A percentile compares a stretch with the other conserved stretches of the same genome.
These are phyloP conservation scores for Porites australiensis DNA, from an alignment of 64 coral and sea anemone genomes.

Conservation along the genomic window DNA sequence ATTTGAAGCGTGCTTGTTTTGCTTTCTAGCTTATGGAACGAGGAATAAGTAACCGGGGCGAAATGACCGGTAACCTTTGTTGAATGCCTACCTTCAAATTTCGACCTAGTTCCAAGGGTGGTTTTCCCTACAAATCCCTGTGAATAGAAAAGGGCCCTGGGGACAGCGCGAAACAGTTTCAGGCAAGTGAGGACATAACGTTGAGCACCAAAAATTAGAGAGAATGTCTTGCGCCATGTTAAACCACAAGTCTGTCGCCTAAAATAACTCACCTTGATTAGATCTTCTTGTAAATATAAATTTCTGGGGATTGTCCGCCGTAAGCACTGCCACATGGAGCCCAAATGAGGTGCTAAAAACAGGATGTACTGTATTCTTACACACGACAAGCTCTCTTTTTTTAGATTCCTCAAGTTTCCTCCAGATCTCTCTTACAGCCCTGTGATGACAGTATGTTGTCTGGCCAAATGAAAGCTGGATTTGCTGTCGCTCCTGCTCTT, in stretches of 20 bases:
- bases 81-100: too few species aligned
- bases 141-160: too few species aligned
- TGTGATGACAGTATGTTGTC: conserved; percentile 95
- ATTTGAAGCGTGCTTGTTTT: too few species aligned
- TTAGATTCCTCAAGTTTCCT: conserved; percentile 73
- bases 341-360: conserved; percentile 99
- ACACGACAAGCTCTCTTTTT: conserved; percentile 72
- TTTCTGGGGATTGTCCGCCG: conserved; percentile 86
- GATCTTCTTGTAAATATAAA: conserved; percentile 95
- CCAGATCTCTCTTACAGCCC: conserved; percentile 91
- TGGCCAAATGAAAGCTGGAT: conserved; percentile 79
- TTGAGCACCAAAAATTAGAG: too few species aligned
- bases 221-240: too few species aligned
- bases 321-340: conserved; percentile 94
- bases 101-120: too few species aligned
- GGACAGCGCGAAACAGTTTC: too few species aligned
- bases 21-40: too few species aligned
- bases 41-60: too few species aligned
- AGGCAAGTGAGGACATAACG: too few species aligned
- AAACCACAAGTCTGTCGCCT: neutral
- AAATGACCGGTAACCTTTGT: too few species aligned
- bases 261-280: conserved; percentile 73
- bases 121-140: too few species aligned
- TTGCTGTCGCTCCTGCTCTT: conserved; percentile 91
- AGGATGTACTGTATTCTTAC: conserved; percentile 91